Conservation (phyloP, 2,113 vertebrate species). For the Felis chaus region DNA sequence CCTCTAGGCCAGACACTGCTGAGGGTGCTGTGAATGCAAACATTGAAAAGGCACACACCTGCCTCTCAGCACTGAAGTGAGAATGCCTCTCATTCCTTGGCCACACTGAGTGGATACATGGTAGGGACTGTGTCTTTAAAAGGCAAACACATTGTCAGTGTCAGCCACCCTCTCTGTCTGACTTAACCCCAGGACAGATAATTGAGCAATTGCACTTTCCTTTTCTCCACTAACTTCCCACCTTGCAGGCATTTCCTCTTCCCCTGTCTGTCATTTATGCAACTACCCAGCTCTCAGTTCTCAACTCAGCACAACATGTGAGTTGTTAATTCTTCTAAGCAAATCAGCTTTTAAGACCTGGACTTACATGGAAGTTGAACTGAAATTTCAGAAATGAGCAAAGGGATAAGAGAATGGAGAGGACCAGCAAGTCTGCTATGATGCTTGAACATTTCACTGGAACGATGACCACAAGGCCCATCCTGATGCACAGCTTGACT, state of each 20-base stretch:
- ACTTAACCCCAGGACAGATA: not conserved
- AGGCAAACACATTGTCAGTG: not conserved
- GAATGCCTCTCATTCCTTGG: not conserved
- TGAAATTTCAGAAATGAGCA: not conserved
- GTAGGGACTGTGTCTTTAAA: not conserved
- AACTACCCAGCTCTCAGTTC: not conserved
- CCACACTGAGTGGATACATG: not conserved
- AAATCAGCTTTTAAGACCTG: not conserved
- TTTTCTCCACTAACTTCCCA: not conserved
- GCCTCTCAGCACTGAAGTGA: not conserved
- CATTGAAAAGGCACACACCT: not conserved
- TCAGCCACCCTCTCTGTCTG: too few relatives aligned
- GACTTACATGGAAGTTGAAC: too few relatives aligned
- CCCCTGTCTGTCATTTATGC: too few relatives aligned
- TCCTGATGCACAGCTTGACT: rapidly evolving
- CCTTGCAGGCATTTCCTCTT: not conserved
- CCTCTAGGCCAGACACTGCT: not conserved
- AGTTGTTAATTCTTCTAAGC: not conserved
- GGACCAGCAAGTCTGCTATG: rapidly evolving
- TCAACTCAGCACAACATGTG: not conserved
- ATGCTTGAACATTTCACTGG: not conserved
- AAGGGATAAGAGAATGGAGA: not conserved
- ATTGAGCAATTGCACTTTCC: not conserved
- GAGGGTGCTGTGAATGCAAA: not conserved
- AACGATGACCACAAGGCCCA: not conserved